Percentiles rank a stretch among this genome's conserved stretches.
Conservation (phyloP, 2,888 invertebrate species). For the Agrotis ipsilon region DNA sequence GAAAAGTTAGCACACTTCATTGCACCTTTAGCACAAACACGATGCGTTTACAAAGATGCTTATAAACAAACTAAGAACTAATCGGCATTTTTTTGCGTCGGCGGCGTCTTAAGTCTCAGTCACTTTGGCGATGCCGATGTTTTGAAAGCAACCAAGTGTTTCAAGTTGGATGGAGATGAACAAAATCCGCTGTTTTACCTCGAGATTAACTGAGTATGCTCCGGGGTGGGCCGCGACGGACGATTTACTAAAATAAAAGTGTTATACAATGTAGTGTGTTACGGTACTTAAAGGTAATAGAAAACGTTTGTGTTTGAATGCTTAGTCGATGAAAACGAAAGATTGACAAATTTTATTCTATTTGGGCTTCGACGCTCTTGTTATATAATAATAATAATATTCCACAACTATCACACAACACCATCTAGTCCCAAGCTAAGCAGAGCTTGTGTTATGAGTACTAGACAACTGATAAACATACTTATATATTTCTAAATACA, state of each 20-base stretch:
- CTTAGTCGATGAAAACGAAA: conserved; percentile 6
- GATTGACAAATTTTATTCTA: not conserved
- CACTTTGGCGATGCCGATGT: conserved; percentile 58
- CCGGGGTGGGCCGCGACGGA: conserved; percentile 73
- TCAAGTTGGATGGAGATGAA: conserved; percentile 58
- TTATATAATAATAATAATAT: too few species aligned
- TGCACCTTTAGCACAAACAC: conserved; percentile 57
- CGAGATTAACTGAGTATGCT: conserved; percentile 50
- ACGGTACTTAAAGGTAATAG: conserved; percentile 27
- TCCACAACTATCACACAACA: too few species aligned
- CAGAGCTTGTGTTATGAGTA: too few species aligned
- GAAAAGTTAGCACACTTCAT: conserved; percentile 53
- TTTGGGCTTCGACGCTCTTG: not conserved
- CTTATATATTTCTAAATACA: too few species aligned
- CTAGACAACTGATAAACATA: too few species aligned
- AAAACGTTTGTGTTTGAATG: conserved; percentile 16
- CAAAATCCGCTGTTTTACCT: conserved; percentile 59
- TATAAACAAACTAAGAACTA: conserved; percentile 59
- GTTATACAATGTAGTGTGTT: conserved; percentile 62
- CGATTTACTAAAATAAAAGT: conserved; percentile 66
- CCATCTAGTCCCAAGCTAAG: too few species aligned
- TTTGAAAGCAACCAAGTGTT: conserved; percentile 58
- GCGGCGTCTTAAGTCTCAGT: conserved; percentile 22
- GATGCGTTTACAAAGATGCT: conserved; percentile 49
- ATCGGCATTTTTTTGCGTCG: conserved; percentile 58